A percentile compares a stretch with the other conserved stretches of the same genome.
Evolutionary conservation across 2,888 invertebrate genomes (phyloP).

Genomic region (Corbicula japonica): DNA sequence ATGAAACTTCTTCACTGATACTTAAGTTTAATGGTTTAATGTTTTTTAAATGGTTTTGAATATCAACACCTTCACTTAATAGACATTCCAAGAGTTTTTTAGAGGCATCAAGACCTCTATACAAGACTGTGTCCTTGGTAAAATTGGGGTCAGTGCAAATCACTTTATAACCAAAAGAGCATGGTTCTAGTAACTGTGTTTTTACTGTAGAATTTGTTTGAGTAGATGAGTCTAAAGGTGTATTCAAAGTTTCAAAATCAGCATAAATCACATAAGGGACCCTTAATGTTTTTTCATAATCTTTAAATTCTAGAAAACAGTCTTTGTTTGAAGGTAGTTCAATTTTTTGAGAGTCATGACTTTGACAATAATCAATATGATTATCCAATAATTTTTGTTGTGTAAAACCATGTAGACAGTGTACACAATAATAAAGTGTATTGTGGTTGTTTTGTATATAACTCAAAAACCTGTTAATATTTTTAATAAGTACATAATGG

Average conservation of each 20-base stretch:
- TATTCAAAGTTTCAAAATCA: slow-evolving; percentile 56
- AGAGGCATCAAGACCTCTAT: slow-evolving; percentile 54
- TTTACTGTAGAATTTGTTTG: slow-evolving; percentile 14
- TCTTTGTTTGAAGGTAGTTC: slow-evolving; percentile 45
- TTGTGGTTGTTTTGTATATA: not conserved
- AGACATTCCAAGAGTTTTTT: slow-evolving; percentile 52
- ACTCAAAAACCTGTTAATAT: slow-evolving; percentile 40
- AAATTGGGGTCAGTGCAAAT: slow-evolving; percentile 35
- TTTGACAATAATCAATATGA: slow-evolving; percentile 47
- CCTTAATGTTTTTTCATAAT: slow-evolving; percentile 47
- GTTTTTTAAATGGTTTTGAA: slow-evolving; percentile 31
- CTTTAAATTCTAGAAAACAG: slow-evolving; percentile 48
- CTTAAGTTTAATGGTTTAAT: slow-evolving; percentile 48
- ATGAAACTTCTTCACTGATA: slow-evolving; percentile 36
- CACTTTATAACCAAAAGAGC: slow-evolving; percentile 55
- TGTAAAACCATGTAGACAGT: slow-evolving; percentile 48
- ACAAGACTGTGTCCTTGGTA: slow-evolving; percentile 46
- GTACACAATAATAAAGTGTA: slow-evolving; percentile 27
- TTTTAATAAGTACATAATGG: slow-evolving; percentile 45
- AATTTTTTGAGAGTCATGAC: slow-evolving; percentile 46
- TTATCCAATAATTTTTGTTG: slow-evolving; percentile 31
- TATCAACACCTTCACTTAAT: slow-evolving; percentile 44
- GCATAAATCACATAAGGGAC: slow-evolving; percentile 59
- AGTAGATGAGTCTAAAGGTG: slow-evolving; percentile 27
- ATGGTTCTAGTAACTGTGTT: slow-evolving; percentile 47